Base-by-base conservation (phyloP, 2,797 vertebrate species). In the Netta rufina region DNA sequence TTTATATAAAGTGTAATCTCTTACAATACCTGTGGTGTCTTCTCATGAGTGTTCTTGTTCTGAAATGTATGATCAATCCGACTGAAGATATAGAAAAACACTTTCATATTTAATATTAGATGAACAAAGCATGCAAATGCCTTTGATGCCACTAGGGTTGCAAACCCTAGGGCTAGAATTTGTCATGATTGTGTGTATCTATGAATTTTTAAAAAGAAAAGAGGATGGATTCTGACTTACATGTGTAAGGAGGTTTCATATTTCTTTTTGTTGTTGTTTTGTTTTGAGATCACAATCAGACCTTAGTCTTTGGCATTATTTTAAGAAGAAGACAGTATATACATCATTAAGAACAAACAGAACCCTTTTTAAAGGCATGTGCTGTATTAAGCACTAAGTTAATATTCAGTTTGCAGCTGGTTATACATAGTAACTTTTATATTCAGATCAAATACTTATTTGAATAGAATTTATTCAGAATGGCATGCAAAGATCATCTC, bases 331-430 rank as follows among this genome's bases (percentile, higher is more conserved):
- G 53, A 24, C 9, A 16, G 25, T 71, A 20, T 27, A 20, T 25
- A 22, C 22, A 77, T 38, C 30, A 28, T 8, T 3, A 62, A 66
- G 78, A 74, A 56, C 64, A 79, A 74, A 28, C 33, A 36, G 66
- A 47, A 70, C 11, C 9, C 49, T 82, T 76, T 93, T 58, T 27
- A 51, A 91, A 89, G 70, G 89, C 87, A 25, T 81, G 62, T 61
- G 56, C 91, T 94, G 57, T 85, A 53, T 82, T 93, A 74, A 79
- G 51, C 57, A 57, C 70, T 62, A 81, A 95, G 92, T 94, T 94
- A 95, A 94, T 93, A 94, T 95, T 94, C 94, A 91, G 66, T 93
- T 96, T 92, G 84, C 61, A 80, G 65, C 95, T 96, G 76, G 77
- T 88, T 94, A 91, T 92, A 87, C 39, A 80, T 27, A 82, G 80